Evolutionary conservation across 2,113 vertebrate species (phyloP).

Genomic region (cat (Felis catus)): F.catus_Fca126_mat1.0 CM031428.1:68596001-68596500

Average conservation of each 20-base stretch:
- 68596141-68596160: background rate
- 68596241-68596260: background rate
- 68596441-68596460: background rate
- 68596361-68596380: background rate
- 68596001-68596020: conserved; percentile 88
- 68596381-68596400: conserved; percentile 18
- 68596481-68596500: background rate
- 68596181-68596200: background rate
- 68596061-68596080: background rate
- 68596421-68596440: background rate
- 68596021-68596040: conserved; percentile 90
- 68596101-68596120: background rate
- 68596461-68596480: background rate
- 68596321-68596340: conserved; percentile 19
- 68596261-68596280: background rate
- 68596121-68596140: background rate
- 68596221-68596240: background rate
- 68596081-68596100: background rate
- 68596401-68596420: background rate
- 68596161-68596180: background rate
- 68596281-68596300: background rate
- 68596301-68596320: background rate
- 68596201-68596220: background rate
- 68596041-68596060: background rate
- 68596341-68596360: background rate